Evolutionary conservation across 2,888 invertebrate genomes (phyloP).

Genomic region (Cephus runcator): DNA sequence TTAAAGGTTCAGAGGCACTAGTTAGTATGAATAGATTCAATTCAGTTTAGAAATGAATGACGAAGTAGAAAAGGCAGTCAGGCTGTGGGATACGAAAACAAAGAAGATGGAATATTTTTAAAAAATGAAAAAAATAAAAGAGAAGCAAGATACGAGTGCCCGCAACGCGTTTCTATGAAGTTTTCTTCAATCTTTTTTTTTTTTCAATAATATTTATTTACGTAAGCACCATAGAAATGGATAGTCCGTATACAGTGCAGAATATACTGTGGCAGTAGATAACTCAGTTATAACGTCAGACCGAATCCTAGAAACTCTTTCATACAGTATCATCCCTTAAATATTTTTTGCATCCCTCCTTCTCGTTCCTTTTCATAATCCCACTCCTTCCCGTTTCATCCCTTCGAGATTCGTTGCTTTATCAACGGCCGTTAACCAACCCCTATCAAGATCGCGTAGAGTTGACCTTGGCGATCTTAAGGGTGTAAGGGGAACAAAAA

Average conservation of each 20-base stretch:
- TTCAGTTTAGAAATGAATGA: neutral
- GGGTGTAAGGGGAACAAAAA: neutral
- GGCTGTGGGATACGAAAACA: neutral
- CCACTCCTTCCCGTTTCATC: neutral
- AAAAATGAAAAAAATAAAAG: neutral
- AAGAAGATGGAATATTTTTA: neutral
- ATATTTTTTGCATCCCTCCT: neutral
- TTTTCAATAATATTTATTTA: neutral
- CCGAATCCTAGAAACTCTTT: neutral
- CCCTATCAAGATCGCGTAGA: neutral
- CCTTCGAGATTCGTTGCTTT: neutral
- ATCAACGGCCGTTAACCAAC: neutral
- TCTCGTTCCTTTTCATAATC: neutral
- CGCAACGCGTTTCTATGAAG: neutral
- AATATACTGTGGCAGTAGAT: neutral
- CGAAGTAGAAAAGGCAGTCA: neutral
- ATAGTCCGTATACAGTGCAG: neutral
- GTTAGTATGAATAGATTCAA: neutral
- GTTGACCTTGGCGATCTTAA: neutral
- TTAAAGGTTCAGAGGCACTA: neutral
- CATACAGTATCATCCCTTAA: neutral
- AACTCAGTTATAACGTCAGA: neutral
- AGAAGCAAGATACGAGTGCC: neutral
- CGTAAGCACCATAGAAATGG: neutral
- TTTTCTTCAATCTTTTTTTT: neutral